These are phyloP conservation scores for Momotus momota DNA, from an alignment of 2,797 vertebrate genomes.

Conservation along the genomic window DNA sequence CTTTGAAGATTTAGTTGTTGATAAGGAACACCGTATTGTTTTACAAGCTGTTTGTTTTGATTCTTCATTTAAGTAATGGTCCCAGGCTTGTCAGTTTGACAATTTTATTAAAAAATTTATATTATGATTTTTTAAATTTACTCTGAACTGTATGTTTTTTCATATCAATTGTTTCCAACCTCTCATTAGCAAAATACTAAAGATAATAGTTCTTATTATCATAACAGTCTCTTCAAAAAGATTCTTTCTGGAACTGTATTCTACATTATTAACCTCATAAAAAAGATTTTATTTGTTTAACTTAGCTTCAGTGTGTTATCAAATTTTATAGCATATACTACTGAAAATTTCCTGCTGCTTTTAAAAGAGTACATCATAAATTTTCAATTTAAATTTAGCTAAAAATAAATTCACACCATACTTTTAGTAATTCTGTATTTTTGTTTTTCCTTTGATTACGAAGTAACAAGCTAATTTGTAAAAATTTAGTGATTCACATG, in stretches of 20 bases:
- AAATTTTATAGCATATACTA: not conserved
- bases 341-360: not conserved
- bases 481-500: not conserved
- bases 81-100: not conserved
- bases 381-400: not conserved
- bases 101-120: not conserved
- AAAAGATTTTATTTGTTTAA: not conserved
- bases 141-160: not conserved
- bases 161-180: not conserved
- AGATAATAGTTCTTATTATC: not conserved
- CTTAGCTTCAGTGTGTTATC: not conserved
- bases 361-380: not conserved
- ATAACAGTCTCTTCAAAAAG: not conserved
- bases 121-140: not conserved
- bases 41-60: not conserved
- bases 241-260: not conserved
- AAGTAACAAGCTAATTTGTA: not conserved
- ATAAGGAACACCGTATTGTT: not conserved
- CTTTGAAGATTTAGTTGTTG: conserved; percentile 18
- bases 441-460: not conserved
- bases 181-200: not conserved
- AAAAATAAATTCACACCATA: not conserved
- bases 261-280: not conserved
- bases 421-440: not conserved
- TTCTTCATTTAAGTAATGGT: not conserved